phyloP scores from a whole-genome alignment of 2,888 invertebrate species.

The Gari tellinella region DNA sequence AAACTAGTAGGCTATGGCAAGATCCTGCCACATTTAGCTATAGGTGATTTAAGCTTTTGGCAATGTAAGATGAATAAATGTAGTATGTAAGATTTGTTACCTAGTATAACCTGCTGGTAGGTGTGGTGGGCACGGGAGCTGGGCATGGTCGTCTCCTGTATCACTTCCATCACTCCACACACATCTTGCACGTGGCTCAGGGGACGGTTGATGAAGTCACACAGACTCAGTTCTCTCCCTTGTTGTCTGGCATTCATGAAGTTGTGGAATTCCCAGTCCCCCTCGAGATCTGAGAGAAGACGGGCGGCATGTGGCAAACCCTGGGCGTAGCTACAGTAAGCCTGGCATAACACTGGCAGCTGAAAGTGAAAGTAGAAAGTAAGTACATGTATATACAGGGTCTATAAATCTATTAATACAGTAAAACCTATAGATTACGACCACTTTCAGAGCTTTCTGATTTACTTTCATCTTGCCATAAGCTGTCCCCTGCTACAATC shows the following conservation, averaged over 20 bases:
- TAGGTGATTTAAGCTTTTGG: too few species aligned
- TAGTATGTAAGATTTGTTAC: conserved; percentile 8
- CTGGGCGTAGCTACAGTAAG: conserved; percentile 35
- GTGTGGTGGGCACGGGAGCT: conserved; percentile 22
- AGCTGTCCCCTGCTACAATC: too few species aligned
- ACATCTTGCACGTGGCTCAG: conserved; percentile 41
- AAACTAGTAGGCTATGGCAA: too few species aligned
- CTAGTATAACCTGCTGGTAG: conserved; percentile 31
- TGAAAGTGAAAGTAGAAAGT: conserved; percentile 9
- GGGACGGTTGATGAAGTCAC: conserved; percentile 53
- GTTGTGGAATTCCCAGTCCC: conserved; percentile 42
- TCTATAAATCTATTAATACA: too few species aligned
- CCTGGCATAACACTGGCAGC: conserved; percentile 36
- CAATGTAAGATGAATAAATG: too few species aligned
- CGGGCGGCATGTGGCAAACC: conserved; percentile 39
- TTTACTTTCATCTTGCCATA: too few species aligned
- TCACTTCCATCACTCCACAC: conserved; percentile 23
- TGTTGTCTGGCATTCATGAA: conserved; percentile 26
- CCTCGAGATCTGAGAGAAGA: conserved; percentile 35
- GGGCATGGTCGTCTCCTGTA: conserved; percentile 26
- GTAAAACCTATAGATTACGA: too few species aligned
- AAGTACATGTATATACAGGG: background rate
- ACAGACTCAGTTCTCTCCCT: conserved; percentile 32
- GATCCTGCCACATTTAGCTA: too few species aligned
- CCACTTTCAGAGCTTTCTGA: too few species aligned